Percentiles rank a stretch among this genome's conserved stretches.
Conservation (phyloP, 1,140 invertebrate genomes). For the Aporrectodea caliginosa region DNA sequence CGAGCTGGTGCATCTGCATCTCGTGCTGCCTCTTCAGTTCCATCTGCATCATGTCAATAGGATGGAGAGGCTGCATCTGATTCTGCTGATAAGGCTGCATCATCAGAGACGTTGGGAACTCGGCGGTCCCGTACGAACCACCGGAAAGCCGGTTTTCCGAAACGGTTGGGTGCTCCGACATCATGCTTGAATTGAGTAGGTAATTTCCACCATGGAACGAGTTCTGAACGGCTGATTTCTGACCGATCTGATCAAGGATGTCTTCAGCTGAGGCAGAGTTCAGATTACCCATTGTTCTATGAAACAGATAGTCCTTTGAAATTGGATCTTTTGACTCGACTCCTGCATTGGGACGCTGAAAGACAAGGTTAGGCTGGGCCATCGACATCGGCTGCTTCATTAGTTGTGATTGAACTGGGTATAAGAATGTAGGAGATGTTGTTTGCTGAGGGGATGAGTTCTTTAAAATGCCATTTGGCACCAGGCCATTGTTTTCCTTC, state of each 20-base stretch:
- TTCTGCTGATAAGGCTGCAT: too few species aligned
- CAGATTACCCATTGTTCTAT: neutral
- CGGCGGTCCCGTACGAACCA: neutral
- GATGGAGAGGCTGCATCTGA: neutral
- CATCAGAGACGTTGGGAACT: neutral
- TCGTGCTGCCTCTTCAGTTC: neutral
- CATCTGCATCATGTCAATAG: neutral
- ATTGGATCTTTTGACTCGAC: neutral
- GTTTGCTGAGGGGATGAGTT: neutral
- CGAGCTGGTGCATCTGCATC: neutral
- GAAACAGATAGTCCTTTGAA: neutral
- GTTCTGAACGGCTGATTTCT: neutral
- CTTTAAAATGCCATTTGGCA: neutral
- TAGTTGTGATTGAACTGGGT: neutral
- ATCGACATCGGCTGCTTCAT: neutral
- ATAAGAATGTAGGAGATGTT: neutral
- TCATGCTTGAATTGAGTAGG: neutral
- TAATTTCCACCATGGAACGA: neutral
- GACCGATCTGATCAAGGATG: neutral
- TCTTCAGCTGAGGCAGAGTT: conserved; percentile 11
- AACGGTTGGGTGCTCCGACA: neutral
- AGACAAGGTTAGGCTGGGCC: neutral
- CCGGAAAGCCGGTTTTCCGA: neutral
- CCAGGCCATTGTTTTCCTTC: neutral
- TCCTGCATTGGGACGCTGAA: neutral